phyloP scores from a whole-genome alignment of 1,140 invertebrate genomes.

The Eumeta japonica region DNA sequence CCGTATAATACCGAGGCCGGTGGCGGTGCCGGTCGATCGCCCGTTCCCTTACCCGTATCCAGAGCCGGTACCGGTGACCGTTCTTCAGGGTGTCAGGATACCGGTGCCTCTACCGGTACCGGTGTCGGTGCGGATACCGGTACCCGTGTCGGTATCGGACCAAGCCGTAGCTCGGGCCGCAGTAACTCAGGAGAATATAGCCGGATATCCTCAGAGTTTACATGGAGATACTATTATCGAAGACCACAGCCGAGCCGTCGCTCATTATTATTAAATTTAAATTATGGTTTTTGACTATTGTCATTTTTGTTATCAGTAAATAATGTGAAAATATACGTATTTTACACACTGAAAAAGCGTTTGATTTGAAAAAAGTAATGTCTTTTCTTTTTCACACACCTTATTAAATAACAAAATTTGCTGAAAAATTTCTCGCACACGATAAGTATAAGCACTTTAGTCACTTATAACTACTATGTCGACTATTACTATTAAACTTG shows the following conservation, averaged over 20 bases:
- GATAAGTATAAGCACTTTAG: too few relatives aligned
- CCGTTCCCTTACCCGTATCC: slow-evolving; percentile 36
- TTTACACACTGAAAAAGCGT: too few relatives aligned
- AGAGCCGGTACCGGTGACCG: slow-evolving; percentile 39
- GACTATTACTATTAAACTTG: too few relatives aligned
- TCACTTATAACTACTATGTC: too few relatives aligned
- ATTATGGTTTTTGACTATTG: not conserved
- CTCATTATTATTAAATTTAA: slow-evolving; percentile 22
- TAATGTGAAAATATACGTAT: not conserved
- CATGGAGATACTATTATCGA: slow-evolving; percentile 11
- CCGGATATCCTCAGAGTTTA: slow-evolving; percentile 2
- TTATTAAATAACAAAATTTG: too few relatives aligned
- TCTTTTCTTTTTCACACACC: too few relatives aligned
- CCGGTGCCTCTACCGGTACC: slow-evolving; percentile 43
- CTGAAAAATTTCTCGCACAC: too few relatives aligned
- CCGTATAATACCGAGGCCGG: slow-evolving; percentile 29
- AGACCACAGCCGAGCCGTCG: slow-evolving; percentile 16
- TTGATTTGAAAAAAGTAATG: too few relatives aligned
- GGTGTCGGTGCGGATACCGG: slow-evolving; percentile 32
- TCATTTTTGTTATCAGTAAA: not conserved
- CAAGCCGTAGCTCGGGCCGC: slow-evolving; percentile 16
- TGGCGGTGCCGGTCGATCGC: slow-evolving; percentile 37
- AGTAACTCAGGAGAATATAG: slow-evolving; percentile 2
- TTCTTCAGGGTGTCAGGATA: slow-evolving; percentile 40
- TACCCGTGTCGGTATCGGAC: slow-evolving; percentile 34